Conservation (phyloP, 2,888 invertebrate species). For the Nomada flava region DNA sequence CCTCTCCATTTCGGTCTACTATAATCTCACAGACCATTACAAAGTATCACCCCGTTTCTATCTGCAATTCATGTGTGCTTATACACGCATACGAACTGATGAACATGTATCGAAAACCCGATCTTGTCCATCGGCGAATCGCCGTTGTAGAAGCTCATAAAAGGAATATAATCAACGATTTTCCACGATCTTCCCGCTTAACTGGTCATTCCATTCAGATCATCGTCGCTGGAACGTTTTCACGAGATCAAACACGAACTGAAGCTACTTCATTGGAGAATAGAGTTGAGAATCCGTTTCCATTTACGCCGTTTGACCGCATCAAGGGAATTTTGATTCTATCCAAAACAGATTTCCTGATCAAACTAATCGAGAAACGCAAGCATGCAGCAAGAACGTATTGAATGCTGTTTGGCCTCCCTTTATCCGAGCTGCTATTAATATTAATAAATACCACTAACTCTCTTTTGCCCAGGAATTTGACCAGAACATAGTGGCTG, state of each 20-base stretch:
- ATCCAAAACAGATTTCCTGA: background rate
- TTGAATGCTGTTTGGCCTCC: background rate
- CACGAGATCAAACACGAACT: constrained; percentile 5
- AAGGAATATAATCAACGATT: constrained; percentile 55
- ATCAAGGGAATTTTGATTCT: constrained; percentile 16
- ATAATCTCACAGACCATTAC: constrained; percentile 52
- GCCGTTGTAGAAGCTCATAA: constrained; percentile 33
- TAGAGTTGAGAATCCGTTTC: background rate
- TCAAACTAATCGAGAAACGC: background rate
- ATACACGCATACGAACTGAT: background rate
- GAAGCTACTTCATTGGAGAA: constrained; percentile 16
- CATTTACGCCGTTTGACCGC: constrained; percentile 1
- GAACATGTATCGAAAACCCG: constrained; percentile 9
- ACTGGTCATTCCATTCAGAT: constrained; percentile 14
- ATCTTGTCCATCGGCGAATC: constrained; percentile 25
- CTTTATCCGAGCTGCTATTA: background rate
- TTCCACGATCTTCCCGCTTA: constrained; percentile 40
- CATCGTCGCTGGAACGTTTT: constrained; percentile 9
- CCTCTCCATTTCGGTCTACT: constrained; percentile 44
- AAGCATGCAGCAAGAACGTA: background rate
- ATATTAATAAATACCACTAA: background rate
- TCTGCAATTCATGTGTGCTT: background rate
- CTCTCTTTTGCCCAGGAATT: background rate
- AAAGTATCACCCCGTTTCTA: constrained; percentile 19
- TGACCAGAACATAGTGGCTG: background rate